Evolutionary conservation across 2,797 vertebrate species (phyloP).

Genomic region (Poecilia wingei): DNA sequence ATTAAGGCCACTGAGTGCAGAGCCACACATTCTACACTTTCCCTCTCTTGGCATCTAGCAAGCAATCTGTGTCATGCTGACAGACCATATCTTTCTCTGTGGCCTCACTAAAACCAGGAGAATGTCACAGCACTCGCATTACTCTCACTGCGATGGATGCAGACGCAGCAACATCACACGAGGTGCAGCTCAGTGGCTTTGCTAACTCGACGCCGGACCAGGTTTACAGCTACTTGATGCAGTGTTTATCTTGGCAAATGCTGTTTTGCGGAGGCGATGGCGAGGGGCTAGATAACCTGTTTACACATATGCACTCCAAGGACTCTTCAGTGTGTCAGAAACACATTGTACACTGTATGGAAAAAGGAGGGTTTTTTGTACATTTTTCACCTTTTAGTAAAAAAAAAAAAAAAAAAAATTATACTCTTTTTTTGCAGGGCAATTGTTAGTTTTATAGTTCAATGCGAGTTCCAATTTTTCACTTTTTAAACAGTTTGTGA

Average conservation of each 20-base stretch:
- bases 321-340: constrained; percentile 56
- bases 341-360: constrained; percentile 30
- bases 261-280: constrained; percentile 50
- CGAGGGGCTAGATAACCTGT: constrained; percentile 63
- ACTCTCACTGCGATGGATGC: constrained; percentile 64
- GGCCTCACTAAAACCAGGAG: constrained; percentile 65
- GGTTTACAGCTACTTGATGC: constrained; percentile 57
- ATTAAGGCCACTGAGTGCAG: constrained; percentile 64
- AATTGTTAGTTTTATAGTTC: background rate
- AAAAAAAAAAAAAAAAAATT: background rate
- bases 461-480: background rate
- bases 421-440: background rate
- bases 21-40: constrained; percentile 48
- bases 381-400: background rate
- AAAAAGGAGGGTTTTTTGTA: constrained; percentile 3
- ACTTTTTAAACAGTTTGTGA: background rate
- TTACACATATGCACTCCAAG: constrained; percentile 60
- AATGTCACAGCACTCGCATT: constrained; percentile 72
- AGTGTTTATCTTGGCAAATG: constrained; percentile 76
- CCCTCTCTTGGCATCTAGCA: constrained; percentile 57
- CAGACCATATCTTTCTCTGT: constrained; percentile 65
- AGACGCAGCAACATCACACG: constrained; percentile 43
- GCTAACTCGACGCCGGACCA: constrained; percentile 68
- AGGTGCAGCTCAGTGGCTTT: constrained; percentile 63
- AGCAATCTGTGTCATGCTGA: constrained; percentile 68